Evolutionary conservation across 2,888 invertebrate genomes (phyloP), one percentile per base, ranked within the genome.

Genomic region (Sycophila texana): DNA sequence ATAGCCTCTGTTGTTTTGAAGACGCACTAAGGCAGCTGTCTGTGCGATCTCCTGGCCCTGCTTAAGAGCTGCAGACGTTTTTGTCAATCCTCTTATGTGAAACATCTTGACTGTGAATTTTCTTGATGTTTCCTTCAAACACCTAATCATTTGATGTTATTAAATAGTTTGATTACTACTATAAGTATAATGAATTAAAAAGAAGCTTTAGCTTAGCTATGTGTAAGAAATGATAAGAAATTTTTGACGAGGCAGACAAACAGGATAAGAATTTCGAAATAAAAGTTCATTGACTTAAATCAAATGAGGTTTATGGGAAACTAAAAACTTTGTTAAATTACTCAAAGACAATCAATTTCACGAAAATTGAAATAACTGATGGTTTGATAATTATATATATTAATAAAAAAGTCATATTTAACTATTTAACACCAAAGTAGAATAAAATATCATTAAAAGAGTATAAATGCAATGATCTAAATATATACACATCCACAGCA

Each of bases 1-100:
- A 85, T 92, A 93, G 73, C 90, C 89, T 76, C 92, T 91, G 71
- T 89, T 87, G 84, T 91, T 90, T 39, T 85, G 84, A 18, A 84
- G 77, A 12, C 76, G 79, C 47, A 83, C 70, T 2, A 80, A 18
- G 5, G 86, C 81, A 39, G 85, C 85, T 79, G 88, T 86, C 80
- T 93, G 91, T 80, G 93, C 93, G 71, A 89, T 87, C 72, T 89
- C 89, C 90, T 91, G 86, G 51, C 84, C 89, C 83, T 92, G 89
- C 84, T 93, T 88, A 79, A 91, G 87, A 80, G 91, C 92, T 79
- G 92, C 92, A 83, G 93, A 92, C 80, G 92, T 92, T 55, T 79
- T 16, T 4, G 77, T 76, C 13, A 82, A 26, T 47, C 74, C 72
- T 73, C 81, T 39, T 55, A 81, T 30, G 57, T 81, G 73, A 49